phyloP scores from a whole-genome alignment of 1,140 invertebrate genomes.

The Bradynema listronoti region DNA sequence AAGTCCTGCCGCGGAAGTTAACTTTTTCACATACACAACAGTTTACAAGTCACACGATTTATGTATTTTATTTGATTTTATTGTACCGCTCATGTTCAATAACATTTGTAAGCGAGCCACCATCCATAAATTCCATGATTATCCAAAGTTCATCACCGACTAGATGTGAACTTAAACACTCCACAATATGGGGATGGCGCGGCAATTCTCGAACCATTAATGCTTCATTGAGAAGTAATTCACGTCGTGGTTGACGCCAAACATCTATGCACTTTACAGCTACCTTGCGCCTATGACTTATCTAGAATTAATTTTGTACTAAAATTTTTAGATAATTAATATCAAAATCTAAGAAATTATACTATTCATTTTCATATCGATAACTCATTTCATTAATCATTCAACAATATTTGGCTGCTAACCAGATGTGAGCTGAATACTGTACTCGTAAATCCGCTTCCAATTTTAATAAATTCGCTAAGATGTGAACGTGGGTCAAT shows the following conservation, averaged over 20 bases:
- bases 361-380: not conserved
- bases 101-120: constrained; percentile 92
- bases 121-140: constrained; percentile 97
- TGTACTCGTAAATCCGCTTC: constrained; percentile 93
- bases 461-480: constrained; percentile 90
- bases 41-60: too few species aligned
- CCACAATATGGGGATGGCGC: constrained; percentile 97
- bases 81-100: constrained; percentile 64
- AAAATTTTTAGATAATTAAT: too few species aligned
- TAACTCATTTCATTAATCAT: not conserved
- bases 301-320: constrained; percentile 28
- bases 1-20: too few species aligned
- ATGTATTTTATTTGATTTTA: too few species aligned
- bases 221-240: constrained; percentile 97
- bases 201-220: constrained; percentile 96
- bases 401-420: constrained; percentile 59
- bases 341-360: too few species aligned
- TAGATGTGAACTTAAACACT: constrained; percentile 95
- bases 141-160: constrained; percentile 96
- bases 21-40: too few species aligned
- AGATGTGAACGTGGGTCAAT: constrained; percentile 88
- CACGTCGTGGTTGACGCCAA: constrained; percentile 85
- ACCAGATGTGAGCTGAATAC: constrained; percentile 87
- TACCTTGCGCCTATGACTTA: constrained; percentile 69
- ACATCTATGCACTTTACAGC: constrained; percentile 99